Evolutionary conservation across 2,888 invertebrate genomes (phyloP), one percentile per base, ranked within the genome.

Genomic region (Agriopis leucophaearia): DNA sequence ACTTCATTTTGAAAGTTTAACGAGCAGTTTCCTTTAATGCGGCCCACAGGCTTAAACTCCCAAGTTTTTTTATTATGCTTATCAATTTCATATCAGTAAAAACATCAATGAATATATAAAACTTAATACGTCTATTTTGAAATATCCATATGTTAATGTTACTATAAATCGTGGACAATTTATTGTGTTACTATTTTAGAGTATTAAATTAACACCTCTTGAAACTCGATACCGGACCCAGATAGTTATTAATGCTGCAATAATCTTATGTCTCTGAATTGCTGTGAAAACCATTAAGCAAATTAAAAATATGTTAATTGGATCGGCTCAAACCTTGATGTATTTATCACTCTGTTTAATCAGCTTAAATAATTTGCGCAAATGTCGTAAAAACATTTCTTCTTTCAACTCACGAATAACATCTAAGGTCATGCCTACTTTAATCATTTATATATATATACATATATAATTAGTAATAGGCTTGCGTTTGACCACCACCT

Each of bases 1-100:
- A 77, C 85, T 84, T 81, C 76, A 85, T 87, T 82, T 78, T 71
- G 62, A 55, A 75, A 67, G 76, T 81, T 85, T 86, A 85, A 88
- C 83, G 77, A 85, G 65, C 78, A 79, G 82, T 84, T 82, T 81
- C 78, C 80, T 81, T 81, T 79, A 85, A 85, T 79, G 77, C 71
- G 74, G 51, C 61, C 74, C 74, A 62, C 74, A 81, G 73, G 74
- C 77, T 78, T 81, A 78, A 68, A 80, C 76, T 78, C 72, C 73
- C 58, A 73, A 66, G 74, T 80, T 86, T 69, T 86, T 69, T 85
- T 86, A 85, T 81, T 77, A 79, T 66, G 69, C 78, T 85, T 85
- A 84, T 82, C 80, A 80, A 74, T 75, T 81, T 80, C 73, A 78
- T 80, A 80, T 81, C 80, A 76, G 73, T 76, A 69, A 73, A 76